These are phyloP conservation scores for Argyresthia albistria DNA, from an alignment of 2,888 invertebrate genomes.

Conservation along the genomic window DNA sequence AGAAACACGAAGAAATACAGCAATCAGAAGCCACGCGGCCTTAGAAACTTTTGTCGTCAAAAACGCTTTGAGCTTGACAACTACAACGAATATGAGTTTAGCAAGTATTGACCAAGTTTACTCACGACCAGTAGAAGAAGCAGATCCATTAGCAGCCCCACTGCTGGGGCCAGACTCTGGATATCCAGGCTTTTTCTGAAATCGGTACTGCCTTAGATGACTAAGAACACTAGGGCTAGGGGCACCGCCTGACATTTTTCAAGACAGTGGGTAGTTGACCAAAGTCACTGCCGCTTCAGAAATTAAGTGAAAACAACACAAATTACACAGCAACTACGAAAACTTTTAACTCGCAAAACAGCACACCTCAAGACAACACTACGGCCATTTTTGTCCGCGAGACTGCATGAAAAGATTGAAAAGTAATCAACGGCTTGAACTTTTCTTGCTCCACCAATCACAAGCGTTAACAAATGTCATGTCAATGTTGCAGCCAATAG, in stretches of 20 bases:
- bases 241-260: slow-evolving; percentile 50
- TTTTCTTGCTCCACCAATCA: neutral
- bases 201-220: slow-evolving; percentile 78
- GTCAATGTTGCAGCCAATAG: too few relatives aligned
- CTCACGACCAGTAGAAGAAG: slow-evolving; percentile 55
- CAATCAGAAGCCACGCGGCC: neutral
- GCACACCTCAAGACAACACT: slow-evolving; percentile 46
- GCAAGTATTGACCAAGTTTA: slow-evolving; percentile 14
- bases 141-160: slow-evolving; percentile 40
- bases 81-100: neutral
- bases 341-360: slow-evolving; percentile 18
- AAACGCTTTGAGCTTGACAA: neutral
- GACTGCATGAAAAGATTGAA: slow-evolving; percentile 20
- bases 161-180: slow-evolving; percentile 32
- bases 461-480: neutral
- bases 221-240: slow-evolving; percentile 73
- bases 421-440: neutral
- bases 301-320: slow-evolving; percentile 22
- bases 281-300: slow-evolving; percentile 12
- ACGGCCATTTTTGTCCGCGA: slow-evolving; percentile 70
- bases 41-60: neutral
- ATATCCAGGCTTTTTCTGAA: slow-evolving; percentile 74
- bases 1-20: neutral
- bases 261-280: slow-evolving; percentile 5
- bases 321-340: slow-evolving; percentile 33